A percentile compares a stretch with the other conserved stretches of the same genome.
phyloP scores from a whole-genome alignment of 2,797 vertebrate genomes.

The Typhlichthys subterraneus region DNA sequence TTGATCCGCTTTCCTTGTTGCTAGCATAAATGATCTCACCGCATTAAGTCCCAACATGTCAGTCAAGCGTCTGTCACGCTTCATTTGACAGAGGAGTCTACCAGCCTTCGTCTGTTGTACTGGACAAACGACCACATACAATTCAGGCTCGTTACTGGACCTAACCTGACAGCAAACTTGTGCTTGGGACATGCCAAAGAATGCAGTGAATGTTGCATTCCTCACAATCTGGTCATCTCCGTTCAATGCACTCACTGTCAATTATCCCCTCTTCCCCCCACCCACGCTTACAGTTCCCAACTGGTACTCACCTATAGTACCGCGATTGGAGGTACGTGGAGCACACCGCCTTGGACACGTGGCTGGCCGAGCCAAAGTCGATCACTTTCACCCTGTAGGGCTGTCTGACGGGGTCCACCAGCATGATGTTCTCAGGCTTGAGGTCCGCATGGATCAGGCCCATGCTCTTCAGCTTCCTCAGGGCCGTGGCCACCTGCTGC shows the following conservation, averaged over 20 bases:
- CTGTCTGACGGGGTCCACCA: conserved; percentile 96
- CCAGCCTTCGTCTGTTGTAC: too few relatives aligned
- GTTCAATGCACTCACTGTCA: background rate
- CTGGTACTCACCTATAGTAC: conserved; percentile 92
- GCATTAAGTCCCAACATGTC: too few relatives aligned
- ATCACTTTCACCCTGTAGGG: conserved; percentile 98
- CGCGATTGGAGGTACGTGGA: conserved; percentile 98
- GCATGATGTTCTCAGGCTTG: conserved; percentile 99
- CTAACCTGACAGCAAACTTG: too few relatives aligned
- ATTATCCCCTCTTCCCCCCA: background rate
- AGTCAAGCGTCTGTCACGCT: too few relatives aligned
- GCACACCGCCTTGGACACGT: conserved; percentile 98
- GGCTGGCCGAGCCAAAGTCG: conserved; percentile 98
- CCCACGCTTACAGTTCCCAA: background rate
- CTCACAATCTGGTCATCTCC: too few relatives aligned
- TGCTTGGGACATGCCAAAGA: too few relatives aligned
- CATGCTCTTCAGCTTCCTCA: conserved; percentile 97
- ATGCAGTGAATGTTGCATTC: too few relatives aligned
- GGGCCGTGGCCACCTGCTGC: conserved; percentile 96
- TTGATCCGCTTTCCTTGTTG: too few relatives aligned
- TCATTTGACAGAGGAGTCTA: too few relatives aligned
- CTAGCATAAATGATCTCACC: too few relatives aligned
- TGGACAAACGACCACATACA: too few relatives aligned
- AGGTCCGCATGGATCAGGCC: conserved; percentile 99
- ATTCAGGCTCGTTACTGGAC: too few relatives aligned